phyloP scores from a whole-genome alignment of 2,888 invertebrate species.

The Synanthedon tipuliformis region DNA sequence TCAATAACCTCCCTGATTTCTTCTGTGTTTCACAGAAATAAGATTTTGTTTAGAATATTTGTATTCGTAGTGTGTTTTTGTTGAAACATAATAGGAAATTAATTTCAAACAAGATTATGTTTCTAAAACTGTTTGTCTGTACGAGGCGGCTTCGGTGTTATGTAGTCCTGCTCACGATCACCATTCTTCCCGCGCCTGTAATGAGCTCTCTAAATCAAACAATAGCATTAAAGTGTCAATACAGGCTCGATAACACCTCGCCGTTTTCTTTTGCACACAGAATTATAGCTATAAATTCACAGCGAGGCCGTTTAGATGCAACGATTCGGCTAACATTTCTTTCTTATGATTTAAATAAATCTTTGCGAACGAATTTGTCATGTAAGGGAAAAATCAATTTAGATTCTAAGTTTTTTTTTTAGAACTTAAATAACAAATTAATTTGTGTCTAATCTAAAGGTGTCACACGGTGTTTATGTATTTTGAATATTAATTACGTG shows the following conservation, averaged over 20 bases:
- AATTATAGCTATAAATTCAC: constrained; percentile 63
- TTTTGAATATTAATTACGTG: too few relatives aligned
- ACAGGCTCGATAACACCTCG: constrained; percentile 61
- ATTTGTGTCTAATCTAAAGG: too few relatives aligned
- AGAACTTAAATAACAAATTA: too few relatives aligned
- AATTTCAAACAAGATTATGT: neutral
- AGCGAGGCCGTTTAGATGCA: constrained; percentile 33
- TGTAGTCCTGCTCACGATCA: constrained; percentile 44
- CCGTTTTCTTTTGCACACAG: constrained; percentile 61
- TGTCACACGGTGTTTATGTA: too few relatives aligned
- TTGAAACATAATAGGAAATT: neutral
- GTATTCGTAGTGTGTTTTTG: too few relatives aligned
- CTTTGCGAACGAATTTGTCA: neutral
- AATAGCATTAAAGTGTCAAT: constrained; percentile 71
- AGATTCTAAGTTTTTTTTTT: too few relatives aligned
- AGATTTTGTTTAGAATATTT: too few relatives aligned
- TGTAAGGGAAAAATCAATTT: too few relatives aligned
- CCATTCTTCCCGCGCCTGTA: constrained; percentile 54
- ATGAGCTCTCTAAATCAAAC: constrained; percentile 69
- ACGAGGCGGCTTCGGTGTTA: constrained; percentile 23
- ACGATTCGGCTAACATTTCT: constrained; percentile 16
- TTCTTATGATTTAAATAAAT: neutral
- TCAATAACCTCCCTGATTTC: too few relatives aligned
- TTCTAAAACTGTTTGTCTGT: neutral
- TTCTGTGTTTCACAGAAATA: too few relatives aligned